Percentiles rank a stretch among this genome's conserved stretches.
These are phyloP conservation scores for Eulemur rufifrons DNA, from an alignment of 2,113 vertebrate species.

Conservation along the genomic window DNA sequence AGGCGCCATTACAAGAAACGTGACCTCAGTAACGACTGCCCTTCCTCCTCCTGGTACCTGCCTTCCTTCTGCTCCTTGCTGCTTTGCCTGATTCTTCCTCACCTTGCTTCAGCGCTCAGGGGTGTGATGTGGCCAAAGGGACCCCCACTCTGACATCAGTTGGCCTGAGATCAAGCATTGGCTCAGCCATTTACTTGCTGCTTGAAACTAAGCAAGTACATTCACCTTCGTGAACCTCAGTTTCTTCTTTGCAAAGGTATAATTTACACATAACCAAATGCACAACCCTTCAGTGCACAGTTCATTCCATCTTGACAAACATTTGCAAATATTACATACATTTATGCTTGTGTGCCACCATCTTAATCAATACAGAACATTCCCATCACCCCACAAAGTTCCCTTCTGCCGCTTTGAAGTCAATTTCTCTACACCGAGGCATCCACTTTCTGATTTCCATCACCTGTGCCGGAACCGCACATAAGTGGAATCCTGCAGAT, in stretches of 20 bases:
- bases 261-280: not conserved
- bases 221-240: not conserved
- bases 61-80: not conserved
- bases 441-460: not conserved
- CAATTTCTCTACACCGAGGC: not conserved
- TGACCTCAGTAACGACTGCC: not conserved
- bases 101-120: not conserved
- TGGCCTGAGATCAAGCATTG: not conserved
- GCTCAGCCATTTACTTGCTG: not conserved
- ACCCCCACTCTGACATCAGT: not conserved
- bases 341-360: not conserved
- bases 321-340: not conserved
- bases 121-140: too few relatives aligned
- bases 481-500: not conserved
- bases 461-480: not conserved
- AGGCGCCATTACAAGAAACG: not conserved
- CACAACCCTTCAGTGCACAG: not conserved
- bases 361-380: not conserved
- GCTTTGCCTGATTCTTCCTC: not conserved
- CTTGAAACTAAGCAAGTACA: not conserved
- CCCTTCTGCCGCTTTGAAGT: not conserved
- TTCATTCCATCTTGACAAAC: not conserved
- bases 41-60: not conserved
- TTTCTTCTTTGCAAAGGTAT: not conserved
- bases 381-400: not conserved